Evolutionary conservation across 1,140 invertebrate genomes (phyloP), one percentile per base, ranked within the genome.

Genomic region (Drepana arcuata): DNA sequence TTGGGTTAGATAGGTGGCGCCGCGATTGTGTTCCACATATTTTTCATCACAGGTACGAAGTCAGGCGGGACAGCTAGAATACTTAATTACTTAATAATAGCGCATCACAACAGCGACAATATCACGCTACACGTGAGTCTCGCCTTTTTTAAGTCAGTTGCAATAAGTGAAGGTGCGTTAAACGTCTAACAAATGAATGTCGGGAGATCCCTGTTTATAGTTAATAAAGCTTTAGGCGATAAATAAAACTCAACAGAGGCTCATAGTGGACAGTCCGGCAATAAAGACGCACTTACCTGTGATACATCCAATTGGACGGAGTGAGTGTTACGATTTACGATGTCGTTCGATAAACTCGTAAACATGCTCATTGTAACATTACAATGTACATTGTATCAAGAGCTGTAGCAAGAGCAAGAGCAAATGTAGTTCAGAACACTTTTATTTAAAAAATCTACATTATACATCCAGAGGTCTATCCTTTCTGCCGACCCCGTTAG

Each of bases 131-230:
- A 21, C 18, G 18, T 5, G 9, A 9, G 18, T 21, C 18, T 4
- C 18, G 18, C 9, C n/a, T n/a, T n/a, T n/a, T n/a, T n/a, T n/a
- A n/a, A n/a, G n/a, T n/a, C n/a, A n/a, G n/a, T n/a, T n/a, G n/a
- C n/a, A n/a, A 46, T 40, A 46, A 46, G 34, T 30, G 27, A 31
- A 7, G 40, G 12, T 32, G 44, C 48, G 48, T 45, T 41, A 50
- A 49, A 53, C 47, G 49, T 56, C 48, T 57, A 48, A 46, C 52
- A 55, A 63, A 63, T 53, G 56, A 63, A 60, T 40, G 37, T 36
- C 33, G 14, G 43, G 44, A 42, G 39, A 48, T 40, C 33, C 30
- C 28, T 27, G 24, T 63, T 66, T 66, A 66, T 67, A 47, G 53
- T 6, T 30, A 41, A 48, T 63, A 63, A 67, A 63, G 31, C 39